These are phyloP conservation scores for Mystacornis crossleyi DNA, from an alignment of 2,113 vertebrate species.

Conservation along the genomic window DNA sequence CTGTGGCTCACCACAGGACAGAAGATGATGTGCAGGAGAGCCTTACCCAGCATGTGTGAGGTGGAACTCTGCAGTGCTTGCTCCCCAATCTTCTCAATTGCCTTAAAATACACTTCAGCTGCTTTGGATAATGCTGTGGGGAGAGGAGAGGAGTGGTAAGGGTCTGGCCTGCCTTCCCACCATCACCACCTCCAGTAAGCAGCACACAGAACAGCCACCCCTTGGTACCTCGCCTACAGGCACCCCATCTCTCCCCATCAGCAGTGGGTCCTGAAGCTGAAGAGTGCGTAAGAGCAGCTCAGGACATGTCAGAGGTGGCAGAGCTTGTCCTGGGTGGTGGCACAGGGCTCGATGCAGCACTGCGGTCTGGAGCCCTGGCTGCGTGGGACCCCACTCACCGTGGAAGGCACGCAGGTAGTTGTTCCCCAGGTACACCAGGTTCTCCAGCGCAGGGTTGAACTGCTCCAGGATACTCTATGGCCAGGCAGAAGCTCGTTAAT, in stretches of 20 bases:
- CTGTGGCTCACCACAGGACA: neutral
- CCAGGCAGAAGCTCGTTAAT: neutral
- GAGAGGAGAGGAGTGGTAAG: neutral
- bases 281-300: neutral
- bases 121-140: conserved; percentile 81
- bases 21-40: neutral
- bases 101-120: conserved; percentile 89
- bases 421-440: conserved; percentile 88
- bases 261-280: neutral
- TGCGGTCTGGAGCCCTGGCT: neutral
- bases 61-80: conserved; percentile 84
- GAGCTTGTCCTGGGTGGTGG: neutral
- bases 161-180: neutral
- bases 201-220: neutral
- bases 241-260: neutral
- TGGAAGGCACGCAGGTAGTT: conserved; percentile 90
- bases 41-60: conserved; percentile 86
- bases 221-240: fast-evolving
- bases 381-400: conserved; percentile 69
- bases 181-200: neutral
- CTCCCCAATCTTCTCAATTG: conserved; percentile 89
- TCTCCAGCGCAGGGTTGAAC: conserved; percentile 91
- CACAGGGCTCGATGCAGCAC: neutral
- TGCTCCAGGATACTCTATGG: conserved; percentile 88
- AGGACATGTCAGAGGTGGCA: neutral